Conservation (phyloP, 2,888 invertebrate genomes). For the Nudaria mundana region DNA sequence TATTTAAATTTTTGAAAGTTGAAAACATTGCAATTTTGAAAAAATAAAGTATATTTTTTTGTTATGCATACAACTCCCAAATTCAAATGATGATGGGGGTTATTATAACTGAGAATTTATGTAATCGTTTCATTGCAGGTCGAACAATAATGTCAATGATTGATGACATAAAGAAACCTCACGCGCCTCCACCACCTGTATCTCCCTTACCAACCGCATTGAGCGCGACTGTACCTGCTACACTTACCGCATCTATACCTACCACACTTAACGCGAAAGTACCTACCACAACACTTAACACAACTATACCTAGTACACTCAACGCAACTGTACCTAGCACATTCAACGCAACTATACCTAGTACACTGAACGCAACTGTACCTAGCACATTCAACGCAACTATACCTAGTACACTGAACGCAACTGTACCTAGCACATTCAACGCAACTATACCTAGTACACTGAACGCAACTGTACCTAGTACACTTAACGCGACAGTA, state of each 20-base stretch:
- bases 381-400: background rate
- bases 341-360: background rate
- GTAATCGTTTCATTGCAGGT: constrained; percentile 47
- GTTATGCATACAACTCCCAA: too few species aligned
- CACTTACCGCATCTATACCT: background rate
- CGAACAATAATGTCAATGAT: constrained; percentile 66
- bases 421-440: background rate
- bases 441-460: background rate
- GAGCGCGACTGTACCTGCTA: background rate
- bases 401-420: background rate
- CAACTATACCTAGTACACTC: background rate
- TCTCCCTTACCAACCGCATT: too few species aligned
- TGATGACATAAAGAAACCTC: constrained; percentile 67
- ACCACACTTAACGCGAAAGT: background rate
- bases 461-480: background rate
- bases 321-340: background rate
- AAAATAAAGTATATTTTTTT: too few species aligned
- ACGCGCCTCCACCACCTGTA: constrained; percentile 45
- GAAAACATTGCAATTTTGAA: too few species aligned
- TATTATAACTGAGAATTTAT: too few species aligned
- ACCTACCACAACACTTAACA: background rate
- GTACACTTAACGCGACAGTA: background rate
- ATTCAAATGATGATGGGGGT: too few species aligned
- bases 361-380: background rate
- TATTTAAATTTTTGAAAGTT: too few species aligned